These are phyloP conservation scores for Lasius fuliginosus DNA, from an alignment of 2,888 invertebrate genomes.

Conservation along the genomic window DNA sequence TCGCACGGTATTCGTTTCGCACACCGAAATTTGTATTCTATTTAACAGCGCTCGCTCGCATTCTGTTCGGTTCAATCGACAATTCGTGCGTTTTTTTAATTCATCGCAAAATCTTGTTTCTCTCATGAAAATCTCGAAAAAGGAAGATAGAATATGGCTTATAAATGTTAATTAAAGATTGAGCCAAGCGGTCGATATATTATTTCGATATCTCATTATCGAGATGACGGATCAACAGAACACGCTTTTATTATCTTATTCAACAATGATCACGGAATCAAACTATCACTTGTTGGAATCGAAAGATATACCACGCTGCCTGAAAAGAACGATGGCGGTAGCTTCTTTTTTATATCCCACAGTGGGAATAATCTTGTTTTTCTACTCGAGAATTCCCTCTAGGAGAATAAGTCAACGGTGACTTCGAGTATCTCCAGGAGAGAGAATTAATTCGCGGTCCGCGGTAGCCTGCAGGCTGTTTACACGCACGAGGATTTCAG, in stretches of 20 bases:
- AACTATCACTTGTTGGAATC: conserved; percentile 36
- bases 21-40: conserved; percentile 38
- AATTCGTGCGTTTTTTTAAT: conserved; percentile 35
- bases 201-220: not conserved
- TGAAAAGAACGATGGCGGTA: conserved; percentile 27
- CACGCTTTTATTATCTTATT: not conserved
- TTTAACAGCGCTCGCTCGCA: not conserved
- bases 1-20: conserved; percentile 24
- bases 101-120: conserved; percentile 6
- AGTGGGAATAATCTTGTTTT: conserved; percentile 58
- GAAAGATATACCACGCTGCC: conserved; percentile 22
- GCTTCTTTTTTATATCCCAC: conserved; percentile 47
- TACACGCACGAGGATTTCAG: conserved; percentile 72
- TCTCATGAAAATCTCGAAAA: conserved; percentile 16
- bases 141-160: conserved; percentile 14
- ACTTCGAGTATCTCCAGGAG: conserved; percentile 55
- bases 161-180: conserved; percentile 13
- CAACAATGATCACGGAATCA: conserved; percentile 15
- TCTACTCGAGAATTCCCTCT: conserved; percentile 52
- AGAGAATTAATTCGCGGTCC: conserved; percentile 75
- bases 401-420: conserved; percentile 64
- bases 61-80: conserved; percentile 19
- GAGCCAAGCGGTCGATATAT: not conserved
- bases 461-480: conserved; percentile 74
- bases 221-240: not conserved